Conservation (phyloP, 2,797 vertebrate species). For the Cyprinella venusta region DNA sequence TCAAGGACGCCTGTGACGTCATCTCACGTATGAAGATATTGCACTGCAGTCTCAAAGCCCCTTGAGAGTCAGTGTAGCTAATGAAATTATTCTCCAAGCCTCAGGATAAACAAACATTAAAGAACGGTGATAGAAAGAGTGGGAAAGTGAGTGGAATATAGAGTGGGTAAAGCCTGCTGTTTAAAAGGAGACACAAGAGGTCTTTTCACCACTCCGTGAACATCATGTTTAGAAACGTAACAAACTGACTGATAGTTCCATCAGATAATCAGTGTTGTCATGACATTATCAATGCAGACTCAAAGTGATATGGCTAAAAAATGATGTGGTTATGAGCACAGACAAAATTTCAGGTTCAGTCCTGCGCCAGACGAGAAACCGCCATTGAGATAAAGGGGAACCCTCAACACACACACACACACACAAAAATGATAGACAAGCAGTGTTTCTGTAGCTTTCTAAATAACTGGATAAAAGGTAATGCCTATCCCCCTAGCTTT, state of each 20-base stretch:
- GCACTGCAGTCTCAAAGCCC: conserved; percentile 19
- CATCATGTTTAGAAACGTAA: background rate
- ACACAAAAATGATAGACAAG: background rate
- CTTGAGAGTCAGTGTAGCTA: conserved; percentile 28
- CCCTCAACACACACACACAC: background rate
- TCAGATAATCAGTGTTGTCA: background rate
- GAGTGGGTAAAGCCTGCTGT: conserved; percentile 31
- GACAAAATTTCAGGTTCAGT: background rate
- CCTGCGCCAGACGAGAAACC: background rate
- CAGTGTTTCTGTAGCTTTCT: background rate
- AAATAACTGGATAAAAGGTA: background rate
- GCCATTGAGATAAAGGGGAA: background rate
- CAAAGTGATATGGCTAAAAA: background rate
- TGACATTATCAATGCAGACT: background rate
- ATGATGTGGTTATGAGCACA: background rate
- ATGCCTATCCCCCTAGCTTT: background rate
- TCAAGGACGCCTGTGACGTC: background rate
- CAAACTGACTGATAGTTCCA: background rate
- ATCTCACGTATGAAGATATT: conserved; percentile 12
- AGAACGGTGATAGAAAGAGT: conserved; percentile 9
- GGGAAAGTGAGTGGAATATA: conserved; percentile 38
- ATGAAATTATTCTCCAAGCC: conserved; percentile 40
- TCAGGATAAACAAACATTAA: conserved; percentile 49
- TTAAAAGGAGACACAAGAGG: conserved; percentile 11
- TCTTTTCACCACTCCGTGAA: conserved; percentile 20